Evolutionary conservation across 2,888 invertebrate species (phyloP), one percentile per base, ranked within the genome.

Genomic region (Didymodactylos carnosus): DNA sequence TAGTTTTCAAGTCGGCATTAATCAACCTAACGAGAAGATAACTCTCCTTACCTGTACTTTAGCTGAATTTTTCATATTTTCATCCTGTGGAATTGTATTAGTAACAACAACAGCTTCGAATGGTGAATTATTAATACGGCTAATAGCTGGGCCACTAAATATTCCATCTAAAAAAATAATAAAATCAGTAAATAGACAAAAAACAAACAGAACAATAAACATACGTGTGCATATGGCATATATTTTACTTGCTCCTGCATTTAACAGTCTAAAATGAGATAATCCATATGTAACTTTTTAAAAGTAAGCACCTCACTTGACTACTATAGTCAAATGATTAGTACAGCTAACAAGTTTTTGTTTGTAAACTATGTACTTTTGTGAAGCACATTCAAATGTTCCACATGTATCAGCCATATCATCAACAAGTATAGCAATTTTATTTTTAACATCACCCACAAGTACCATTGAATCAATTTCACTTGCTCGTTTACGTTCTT

Each of bases 381-480:
- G 73, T 23, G 70, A 69, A 27, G 74, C 74, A 35, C 71, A 49
- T 39, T 70, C 75, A 69, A 73, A 75, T 19, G 73, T 75, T 51
- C 73, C 73, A 71, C 69, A 73, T 46, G 73, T 72, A 73, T 76
- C 76, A 0, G 94, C 94, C 94, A 94, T 94, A 80, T 94, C 94
- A 81, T 94, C 94, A 1, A 94, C 93, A 81, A 94, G 85, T 78
- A 94, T 94, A 70, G 94, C 93, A 43, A 91, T 90, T 79, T 90
- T 86, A 81, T 91, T 91, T 80, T 90, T 91, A 0, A 94, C 94
- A 83, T 94, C 93, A 78, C 94, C 94, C 13, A 94, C 94, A 73
- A 94, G 85, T 10, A 94, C 93, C 94, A 94, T 94, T 35, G 92
- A 90, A 3, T 93, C 92, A 0, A 94, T 93, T 85, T 94, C 94